Base-by-base conservation (phyloP, 2,797 vertebrate genomes). In the Synaphobranchus kaupii region DNA sequence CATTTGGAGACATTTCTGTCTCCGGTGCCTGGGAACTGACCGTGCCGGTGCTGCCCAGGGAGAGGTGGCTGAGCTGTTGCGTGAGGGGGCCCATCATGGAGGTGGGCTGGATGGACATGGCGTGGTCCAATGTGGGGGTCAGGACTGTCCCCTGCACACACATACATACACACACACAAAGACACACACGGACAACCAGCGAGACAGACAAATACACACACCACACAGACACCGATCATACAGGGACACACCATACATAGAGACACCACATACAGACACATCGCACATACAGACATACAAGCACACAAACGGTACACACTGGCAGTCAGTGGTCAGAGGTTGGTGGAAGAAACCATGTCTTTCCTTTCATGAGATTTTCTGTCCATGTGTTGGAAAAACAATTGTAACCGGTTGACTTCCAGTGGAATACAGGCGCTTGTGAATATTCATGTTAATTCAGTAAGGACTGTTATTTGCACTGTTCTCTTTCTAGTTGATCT, bases 61-160 rank as follows among this genome's bases (percentile, higher is more conserved):
- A 97, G 89, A 99, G 95, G 93, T 99, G 98, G 91, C 97, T 96
- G 93, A 99, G 94, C 94, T 98, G 98, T 96, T 98, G 98, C 84
- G 97, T 92, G 44, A 98, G 95, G 89, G 97, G 97, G 89, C 97
- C 96, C 96, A 99, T 97, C 96, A 98, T 95, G 83, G 98, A 98
- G 20, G 97, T 96, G 92, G 97, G 96, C 95, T 98, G 98, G 90
- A 99, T 97, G 93, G 98, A 97, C 95, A 98, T 96, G 86, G 96
- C 92, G 25, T 98, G 98, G 88, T 98, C 98, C 97, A 98, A 95
- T 54, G 97, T 95, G 56, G 96, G 96, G 66, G 97, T 97, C 92
- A 99, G 95, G 93, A 98, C 95, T 47, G 98, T 95, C 89, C 98
- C 98, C 98, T 99, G 89, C 31, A 39, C 31, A 34, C 68, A 73